Evolutionary conservation across 1,140 invertebrate species (phyloP), one percentile per base, ranked within the genome.

Genomic region (Argopecten irradians): DNA sequence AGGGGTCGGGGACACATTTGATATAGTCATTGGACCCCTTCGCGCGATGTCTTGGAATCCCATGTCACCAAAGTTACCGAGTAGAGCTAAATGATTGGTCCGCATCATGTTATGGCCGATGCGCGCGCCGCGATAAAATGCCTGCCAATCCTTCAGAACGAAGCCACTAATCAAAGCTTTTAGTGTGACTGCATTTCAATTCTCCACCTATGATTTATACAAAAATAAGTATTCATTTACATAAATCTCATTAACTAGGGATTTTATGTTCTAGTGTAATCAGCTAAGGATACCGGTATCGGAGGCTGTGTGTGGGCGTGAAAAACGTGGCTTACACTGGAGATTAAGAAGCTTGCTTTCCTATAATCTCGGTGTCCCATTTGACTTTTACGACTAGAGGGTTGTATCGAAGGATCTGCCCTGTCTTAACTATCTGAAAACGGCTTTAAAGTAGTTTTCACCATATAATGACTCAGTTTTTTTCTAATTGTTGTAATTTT

Each of bases 201-300:
- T 39, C 43, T 86, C 43, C 88, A 88, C 71, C 85, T 90, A 90
- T 90, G 89, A 90, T 90, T 90, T 90, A 90, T 88, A 55, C 82
- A 87, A 87, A 90, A 90, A 90, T 90, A 90, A 88, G 87, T 90
- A 88, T 90, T 87, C 55, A 85, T 90, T 90, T 90, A 88, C 89
- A 90, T 90, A 90, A 90, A 90, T 86, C 89, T 86, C 89, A 88
- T 90, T 90, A 88, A 83, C 33, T 36, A 28, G 32, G 39, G 46
- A 41, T 88, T 90, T 90, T 90, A 88, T 88, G 86, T 43, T 46
- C 43, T 33, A 34, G 35, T 88, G 32, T 84, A 85, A 88, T 88
- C 83, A 88, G 84, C 83, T 19, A 35, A 35, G 19, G 33, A 22
- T 32, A 85, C 83, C 28, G 83, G 43, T 43, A 55, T 84, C 28